A percentile compares a stretch with the other conserved stretches of the same genome.
Evolutionary conservation across 2,113 vertebrate genomes (phyloP).

Genomic region (Poecilia latipinna): DNA sequence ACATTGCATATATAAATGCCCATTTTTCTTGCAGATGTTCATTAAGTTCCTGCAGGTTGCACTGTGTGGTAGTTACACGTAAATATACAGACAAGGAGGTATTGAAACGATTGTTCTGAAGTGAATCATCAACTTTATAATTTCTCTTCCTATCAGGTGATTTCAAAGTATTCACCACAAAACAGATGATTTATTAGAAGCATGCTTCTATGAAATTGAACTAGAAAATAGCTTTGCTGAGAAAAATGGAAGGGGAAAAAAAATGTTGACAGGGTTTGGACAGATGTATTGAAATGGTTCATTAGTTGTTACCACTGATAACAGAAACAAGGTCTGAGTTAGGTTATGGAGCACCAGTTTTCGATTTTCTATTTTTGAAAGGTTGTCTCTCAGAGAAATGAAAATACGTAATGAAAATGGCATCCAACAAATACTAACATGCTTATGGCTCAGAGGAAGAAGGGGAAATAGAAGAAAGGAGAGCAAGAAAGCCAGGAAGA

Average conservation of each 20-base stretch:
- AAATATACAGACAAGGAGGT: not conserved
- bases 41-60: no score
- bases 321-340: not conserved
- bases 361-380: not conserved
- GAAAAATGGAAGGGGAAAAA: conserved; percentile 29
- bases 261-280: conserved; percentile 10
- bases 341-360: not conserved
- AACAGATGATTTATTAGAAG: conserved; percentile 77
- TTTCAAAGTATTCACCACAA: conserved; percentile 53
- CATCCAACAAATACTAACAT: conserved; percentile 12
- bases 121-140: conserved; percentile 73
- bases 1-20: no score
- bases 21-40: no score
- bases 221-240: conserved; percentile 68
- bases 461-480: conserved; percentile 3
- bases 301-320: conserved; percentile 24
- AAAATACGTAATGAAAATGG: conserved; percentile 12
- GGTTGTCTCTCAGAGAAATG: not conserved
- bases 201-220: conserved; percentile 68
- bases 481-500: not conserved
- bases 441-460: conserved; percentile 9
- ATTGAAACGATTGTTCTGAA: conserved; percentile 68
- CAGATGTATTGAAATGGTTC: conserved; percentile 39
- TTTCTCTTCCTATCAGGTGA: no score
- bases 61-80: not conserved